These are phyloP conservation scores for Puntigrus tetrazona DNA, from an alignment of 2,113 vertebrate genomes.

Conservation along the genomic window DNA sequence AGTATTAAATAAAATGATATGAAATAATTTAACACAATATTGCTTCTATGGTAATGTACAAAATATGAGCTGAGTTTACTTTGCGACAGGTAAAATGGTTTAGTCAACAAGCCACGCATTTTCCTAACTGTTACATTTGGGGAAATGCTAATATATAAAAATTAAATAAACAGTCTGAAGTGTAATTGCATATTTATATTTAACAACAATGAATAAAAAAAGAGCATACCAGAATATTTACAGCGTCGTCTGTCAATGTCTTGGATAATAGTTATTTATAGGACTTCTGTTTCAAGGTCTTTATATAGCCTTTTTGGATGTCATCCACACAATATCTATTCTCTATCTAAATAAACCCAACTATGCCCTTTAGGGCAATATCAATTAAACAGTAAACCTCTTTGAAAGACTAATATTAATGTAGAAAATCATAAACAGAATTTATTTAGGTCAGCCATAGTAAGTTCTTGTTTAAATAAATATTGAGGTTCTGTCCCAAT, in stretches of 20 bases:
- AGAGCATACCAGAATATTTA: background rate
- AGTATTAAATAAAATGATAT: background rate
- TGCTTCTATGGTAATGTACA: background rate
- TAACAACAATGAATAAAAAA: background rate
- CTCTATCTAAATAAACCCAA: background rate
- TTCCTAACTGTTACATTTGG: background rate
- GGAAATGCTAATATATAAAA: background rate
- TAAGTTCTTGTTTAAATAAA: background rate
- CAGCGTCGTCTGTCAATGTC: background rate
- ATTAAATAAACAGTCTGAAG: too few relatives aligned
- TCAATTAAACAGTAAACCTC: background rate
- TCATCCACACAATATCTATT: background rate
- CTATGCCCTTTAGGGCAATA: background rate
- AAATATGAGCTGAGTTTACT: too few relatives aligned
- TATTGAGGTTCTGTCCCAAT: conserved; percentile 4
- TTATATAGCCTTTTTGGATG: background rate
- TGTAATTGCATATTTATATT: background rate
- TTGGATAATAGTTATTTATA: background rate
- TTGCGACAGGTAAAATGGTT: background rate
- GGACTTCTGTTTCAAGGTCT: background rate
- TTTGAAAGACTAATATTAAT: too few relatives aligned
- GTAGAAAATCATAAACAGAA: too few relatives aligned
- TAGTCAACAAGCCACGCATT: background rate
- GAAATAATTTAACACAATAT: background rate
- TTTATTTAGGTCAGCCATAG: background rate